Base-by-base conservation (phyloP, 2,797 vertebrate genomes). In the Nyctalus aviator region DNA sequence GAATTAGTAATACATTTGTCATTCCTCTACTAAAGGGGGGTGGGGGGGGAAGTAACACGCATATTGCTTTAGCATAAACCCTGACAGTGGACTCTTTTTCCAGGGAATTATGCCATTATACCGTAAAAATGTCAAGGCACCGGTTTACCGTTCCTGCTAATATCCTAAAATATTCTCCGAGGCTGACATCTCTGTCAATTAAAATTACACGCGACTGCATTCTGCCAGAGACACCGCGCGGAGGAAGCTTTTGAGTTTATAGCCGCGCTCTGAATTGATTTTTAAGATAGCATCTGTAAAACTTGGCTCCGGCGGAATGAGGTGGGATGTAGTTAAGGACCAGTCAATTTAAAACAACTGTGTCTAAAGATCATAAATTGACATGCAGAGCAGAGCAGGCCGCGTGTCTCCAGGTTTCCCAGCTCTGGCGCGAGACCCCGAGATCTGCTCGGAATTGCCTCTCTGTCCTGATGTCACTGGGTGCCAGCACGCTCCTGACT, bases 181-280 rank as follows among this genome's bases (percentile, higher is more conserved):
- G 95, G 97, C 98, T 98, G 98, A 98, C 98, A 98, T 98, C 98
- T 97, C 98, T 98, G 98, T 98, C 98, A 98, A 98, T 98, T 98
- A 98, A 98, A 98, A 98, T 98, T 98, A 98, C 98, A 98, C 98
- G 98, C 98, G 98, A 98, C 98, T 98, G 98, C 98, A 97, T 98
- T 98, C 98, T 98, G 97, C 97, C 97, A 96, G 97, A 97, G 97
- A 98, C 96, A 97, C 97, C 98, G 98, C 97, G 97, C 97, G 97
- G 94, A 98, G 97, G 97, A 98, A 98, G 98, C 97, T 97, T 98
- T 98, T 93, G 98, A 97, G 98, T 98, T 98, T 98, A 98, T 98
- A 95, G 96, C 97, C 95, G 95, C 97, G 97, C 98, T 98, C 97
- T 90, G 97, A 98, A 98, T 98, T 98, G 98, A 98, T 98, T 98